phyloP scores from a whole-genome alignment of 2,888 invertebrate genomes.

The Drosophila lacicola region DNA sequence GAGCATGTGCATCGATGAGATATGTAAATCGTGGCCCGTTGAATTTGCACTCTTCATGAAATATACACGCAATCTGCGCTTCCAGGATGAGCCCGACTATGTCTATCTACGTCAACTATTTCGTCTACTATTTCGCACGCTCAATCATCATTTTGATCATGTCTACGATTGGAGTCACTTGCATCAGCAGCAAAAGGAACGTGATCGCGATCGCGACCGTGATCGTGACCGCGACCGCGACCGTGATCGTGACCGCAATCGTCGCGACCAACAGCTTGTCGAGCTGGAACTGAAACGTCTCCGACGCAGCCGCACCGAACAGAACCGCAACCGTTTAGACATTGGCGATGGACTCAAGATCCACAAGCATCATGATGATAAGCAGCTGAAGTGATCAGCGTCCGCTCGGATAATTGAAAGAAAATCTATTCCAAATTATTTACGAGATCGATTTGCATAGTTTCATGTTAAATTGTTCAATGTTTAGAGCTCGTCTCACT shows the following conservation, averaged over 20 bases:
- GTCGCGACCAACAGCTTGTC: constrained; percentile 16
- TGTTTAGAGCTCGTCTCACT: constrained; percentile 9
- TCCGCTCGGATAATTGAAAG: neutral
- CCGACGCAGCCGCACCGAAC: constrained; percentile 7
- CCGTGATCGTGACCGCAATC: constrained; percentile 15
- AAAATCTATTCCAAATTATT: constrained; percentile 41
- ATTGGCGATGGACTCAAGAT: constrained; percentile 17
- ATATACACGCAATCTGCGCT: constrained; percentile 97
- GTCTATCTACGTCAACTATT: constrained; percentile 97
- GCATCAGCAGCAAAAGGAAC: constrained; percentile 89
- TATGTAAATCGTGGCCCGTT: constrained; percentile 98
- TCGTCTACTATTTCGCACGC: constrained; percentile 96
- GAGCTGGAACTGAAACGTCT: constrained; percentile 20
- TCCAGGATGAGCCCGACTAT: constrained; percentile 99
- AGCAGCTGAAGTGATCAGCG: constrained; percentile 26
- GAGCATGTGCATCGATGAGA: constrained; percentile 97
- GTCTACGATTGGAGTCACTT: constrained; percentile 99
- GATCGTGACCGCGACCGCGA: constrained; percentile 14
- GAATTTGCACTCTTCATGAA: constrained; percentile 99
- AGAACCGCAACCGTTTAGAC: neutral
- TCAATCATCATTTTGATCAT: constrained; percentile 99
- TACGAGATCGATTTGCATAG: neutral
- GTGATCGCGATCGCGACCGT: constrained; percentile 14
- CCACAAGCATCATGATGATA: constrained; percentile 30
- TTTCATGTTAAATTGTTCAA: constrained; percentile 37